phyloP scores from a whole-genome alignment of 1,140 invertebrate genomes.

The Oryctes rhinoceros region DNA sequence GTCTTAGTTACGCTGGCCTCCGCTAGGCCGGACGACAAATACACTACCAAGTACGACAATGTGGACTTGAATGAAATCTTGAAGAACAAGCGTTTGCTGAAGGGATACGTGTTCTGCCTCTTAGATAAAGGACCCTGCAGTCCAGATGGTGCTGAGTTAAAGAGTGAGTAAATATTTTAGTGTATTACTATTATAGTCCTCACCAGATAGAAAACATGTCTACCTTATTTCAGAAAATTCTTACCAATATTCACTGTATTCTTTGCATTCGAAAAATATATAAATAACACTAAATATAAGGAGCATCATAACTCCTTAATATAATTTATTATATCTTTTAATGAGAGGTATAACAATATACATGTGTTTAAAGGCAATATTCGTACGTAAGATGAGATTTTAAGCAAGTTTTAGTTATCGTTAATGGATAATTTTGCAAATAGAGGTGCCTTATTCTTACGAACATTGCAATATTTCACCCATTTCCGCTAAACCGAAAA shows the following conservation, averaged over 20 bases:
- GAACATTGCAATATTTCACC: too few species aligned
- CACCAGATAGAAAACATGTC: neutral
- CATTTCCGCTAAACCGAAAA: too few species aligned
- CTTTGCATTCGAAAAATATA: too few species aligned
- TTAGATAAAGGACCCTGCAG: slow-evolving; percentile 74
- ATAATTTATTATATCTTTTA: too few species aligned
- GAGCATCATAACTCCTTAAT: too few species aligned
- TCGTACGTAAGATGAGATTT: too few species aligned
- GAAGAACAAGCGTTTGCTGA: slow-evolving; percentile 63
- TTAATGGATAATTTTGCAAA: too few species aligned
- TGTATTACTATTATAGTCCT: neutral
- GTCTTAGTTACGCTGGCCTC: slow-evolving; percentile 20
- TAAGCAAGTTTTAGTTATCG: too few species aligned
- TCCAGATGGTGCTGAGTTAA: slow-evolving; percentile 75
- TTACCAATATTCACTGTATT: neutral
- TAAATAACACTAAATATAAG: too few species aligned
- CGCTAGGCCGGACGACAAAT: slow-evolving; percentile 55
- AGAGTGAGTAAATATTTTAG: slow-evolving; percentile 65
- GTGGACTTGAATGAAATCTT: slow-evolving; percentile 65
- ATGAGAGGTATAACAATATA: too few species aligned
- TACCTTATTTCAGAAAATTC: neutral
- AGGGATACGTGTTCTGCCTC: slow-evolving; percentile 66
- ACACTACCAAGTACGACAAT: slow-evolving; percentile 67
- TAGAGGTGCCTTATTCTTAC: too few species aligned
- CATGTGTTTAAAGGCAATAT: too few species aligned